Percentiles rank a stretch among this genome's conserved stretches.
Evolutionary conservation across 2,888 invertebrate genomes (phyloP).

Genomic region (Neocrepidodera transversa): DNA sequence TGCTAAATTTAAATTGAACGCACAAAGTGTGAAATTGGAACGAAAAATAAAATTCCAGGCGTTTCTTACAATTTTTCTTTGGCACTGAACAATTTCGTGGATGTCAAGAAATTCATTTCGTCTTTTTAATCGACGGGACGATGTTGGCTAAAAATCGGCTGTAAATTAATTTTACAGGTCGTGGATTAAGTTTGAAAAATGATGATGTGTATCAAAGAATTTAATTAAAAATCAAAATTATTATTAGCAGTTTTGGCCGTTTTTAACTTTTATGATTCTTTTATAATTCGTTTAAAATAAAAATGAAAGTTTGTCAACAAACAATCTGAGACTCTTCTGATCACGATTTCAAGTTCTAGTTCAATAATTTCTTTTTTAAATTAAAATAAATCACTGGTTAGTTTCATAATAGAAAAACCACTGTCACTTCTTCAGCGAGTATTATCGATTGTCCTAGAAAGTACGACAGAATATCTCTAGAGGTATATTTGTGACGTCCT

Average conservation of each 20-base stretch:
- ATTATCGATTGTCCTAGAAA: constrained; percentile 28
- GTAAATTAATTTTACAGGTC: constrained; percentile 2
- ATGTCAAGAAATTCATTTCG: constrained; percentile 1
- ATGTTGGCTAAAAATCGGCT: neutral
- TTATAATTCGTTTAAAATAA: too few species aligned
- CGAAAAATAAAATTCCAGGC: constrained; percentile 18
- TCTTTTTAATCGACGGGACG: neutral
- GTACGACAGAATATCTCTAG: constrained; percentile 43
- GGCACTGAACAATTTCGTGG: constrained; percentile 13
- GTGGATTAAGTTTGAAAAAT: neutral
- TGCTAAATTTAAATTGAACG: constrained; percentile 16
- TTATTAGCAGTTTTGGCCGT: too few species aligned
- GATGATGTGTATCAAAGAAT: neutral
- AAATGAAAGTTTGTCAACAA: too few species aligned
- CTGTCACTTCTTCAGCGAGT: neutral
- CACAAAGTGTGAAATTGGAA: constrained; percentile 17
- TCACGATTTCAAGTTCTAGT: too few species aligned
- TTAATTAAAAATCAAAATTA: neutral
- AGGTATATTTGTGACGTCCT: constrained; percentile 38
- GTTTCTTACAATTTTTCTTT: constrained; percentile 10
- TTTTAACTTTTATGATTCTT: too few species aligned
- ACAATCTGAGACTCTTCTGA: too few species aligned
- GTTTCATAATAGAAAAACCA: too few species aligned
- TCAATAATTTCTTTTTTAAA: too few species aligned
- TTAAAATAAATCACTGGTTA: too few species aligned